A percentile compares a stretch with the other conserved stretches of the same genome.
Conservation (phyloP, 2,113 vertebrate genomes). For the Colistium nudipinnis region DNA sequence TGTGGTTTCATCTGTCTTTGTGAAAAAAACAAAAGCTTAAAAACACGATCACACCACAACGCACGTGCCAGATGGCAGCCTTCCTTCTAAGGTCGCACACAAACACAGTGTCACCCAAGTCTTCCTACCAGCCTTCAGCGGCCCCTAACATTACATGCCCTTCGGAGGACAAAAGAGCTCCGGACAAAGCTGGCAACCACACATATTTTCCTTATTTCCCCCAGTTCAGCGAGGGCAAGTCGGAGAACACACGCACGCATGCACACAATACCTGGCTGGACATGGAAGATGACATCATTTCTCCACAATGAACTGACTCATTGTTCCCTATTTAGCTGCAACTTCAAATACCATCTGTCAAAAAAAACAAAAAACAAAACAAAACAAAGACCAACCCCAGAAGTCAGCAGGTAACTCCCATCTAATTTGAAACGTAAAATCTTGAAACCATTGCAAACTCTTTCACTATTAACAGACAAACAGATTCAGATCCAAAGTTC, state of each 20-base stretch:
- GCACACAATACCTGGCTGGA: conserved; percentile 59
- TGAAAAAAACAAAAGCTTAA: conserved; percentile 12
- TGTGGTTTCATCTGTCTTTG: background rate
- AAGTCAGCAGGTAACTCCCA: conserved; percentile 20
- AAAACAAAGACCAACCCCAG: conserved; percentile 15
- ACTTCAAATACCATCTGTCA: conserved; percentile 52
- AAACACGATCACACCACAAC: background rate
- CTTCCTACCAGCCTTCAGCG: conserved; percentile 28
- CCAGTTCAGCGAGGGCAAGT: conserved; percentile 42
- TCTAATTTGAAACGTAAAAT: conserved; percentile 29
- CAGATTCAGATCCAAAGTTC: background rate
- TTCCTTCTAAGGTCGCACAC: conserved; percentile 17
- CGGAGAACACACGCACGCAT: conserved; percentile 1
- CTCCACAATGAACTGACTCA: conserved; percentile 65
- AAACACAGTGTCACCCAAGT: conserved; percentile 6
- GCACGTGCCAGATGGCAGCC: conserved; percentile 15
- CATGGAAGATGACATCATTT: conserved; percentile 68
- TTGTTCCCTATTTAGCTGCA: conserved; percentile 58
- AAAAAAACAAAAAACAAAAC: conserved; percentile 25
- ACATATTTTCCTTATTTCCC: conserved; percentile 47
- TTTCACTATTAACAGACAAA: background rate
- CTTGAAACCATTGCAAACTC: background rate
- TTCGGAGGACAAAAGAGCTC: conserved; percentile 49
- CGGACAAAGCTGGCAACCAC: conserved; percentile 58
- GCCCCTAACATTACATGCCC: conserved; percentile 19